Base-by-base conservation (phyloP, 92 coral and sea anemone genomes). In the Nematostella vectensis region DNA sequence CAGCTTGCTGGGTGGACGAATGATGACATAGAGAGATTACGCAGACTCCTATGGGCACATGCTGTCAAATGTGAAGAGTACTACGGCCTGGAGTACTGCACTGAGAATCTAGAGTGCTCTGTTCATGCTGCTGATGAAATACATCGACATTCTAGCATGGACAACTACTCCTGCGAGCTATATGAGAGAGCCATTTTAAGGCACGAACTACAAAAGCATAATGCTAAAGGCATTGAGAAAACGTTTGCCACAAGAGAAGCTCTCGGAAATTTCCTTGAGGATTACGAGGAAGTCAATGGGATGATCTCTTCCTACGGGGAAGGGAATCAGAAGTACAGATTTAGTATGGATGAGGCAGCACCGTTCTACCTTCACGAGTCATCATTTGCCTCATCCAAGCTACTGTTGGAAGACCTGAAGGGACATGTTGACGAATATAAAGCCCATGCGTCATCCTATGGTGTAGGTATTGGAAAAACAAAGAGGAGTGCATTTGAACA, bases 81-180 rank as follows among this genome's bases (percentile, higher is more conserved):
- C 16, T 84, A 84, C 56, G 94, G 83, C 27, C 55, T 68, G 11
- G 58, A 21, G 8, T 28, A 73, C 9, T 79, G 94, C 55, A 48
- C 87, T 18, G 87, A 70, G 47, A 84, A 84, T 57, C 31, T 84
- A 38, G 94, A 74, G 48, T 74, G 73, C 25, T 84, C 94, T 1
- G 73, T 67, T 1, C 86, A 83, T 56, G 51, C 55, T 24, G 62
- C 27, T 1, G 59, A 55, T 44, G 83, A 79, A 11, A 70, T 84
- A 15, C 0, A 19, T 13, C 76, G 67, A 13, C 87, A 83, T 53
- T 69, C 82, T 1, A 78, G 94, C 42, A 68, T 70, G 57, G 87
- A 79, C 48, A 79, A 74, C 19, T 85, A 79, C 48, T 85, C 83
- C 0, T 85, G 95, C 63, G 83, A 75, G 29, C 20, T 85, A 33